phyloP scores from a whole-genome alignment of 2,797 vertebrate species.

The Gorsachius magnificus region DNA sequence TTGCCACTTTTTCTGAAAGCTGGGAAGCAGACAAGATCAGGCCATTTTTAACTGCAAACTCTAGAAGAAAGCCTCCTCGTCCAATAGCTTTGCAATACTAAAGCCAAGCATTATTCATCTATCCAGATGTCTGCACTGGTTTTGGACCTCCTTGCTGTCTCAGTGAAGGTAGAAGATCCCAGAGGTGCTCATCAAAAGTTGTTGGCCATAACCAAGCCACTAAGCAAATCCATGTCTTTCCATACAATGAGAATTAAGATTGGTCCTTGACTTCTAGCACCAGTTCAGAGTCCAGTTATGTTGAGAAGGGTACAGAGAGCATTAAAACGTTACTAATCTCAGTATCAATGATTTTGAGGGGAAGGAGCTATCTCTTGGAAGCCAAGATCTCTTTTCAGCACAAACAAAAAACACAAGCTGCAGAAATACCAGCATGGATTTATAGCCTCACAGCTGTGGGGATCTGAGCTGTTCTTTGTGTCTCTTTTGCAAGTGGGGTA shows the following conservation, averaged over 20 bases:
- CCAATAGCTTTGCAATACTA: not conserved
- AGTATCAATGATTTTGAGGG: not conserved
- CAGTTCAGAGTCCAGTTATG: not conserved
- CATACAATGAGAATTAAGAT: not conserved
- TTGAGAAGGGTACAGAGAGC: not conserved
- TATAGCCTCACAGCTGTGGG: not conserved
- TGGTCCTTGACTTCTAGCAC: not conserved
- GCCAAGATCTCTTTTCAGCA: not conserved
- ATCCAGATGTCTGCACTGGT: accelerated
- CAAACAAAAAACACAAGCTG: not conserved
- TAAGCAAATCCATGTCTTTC: not conserved
- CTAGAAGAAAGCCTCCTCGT: not conserved
- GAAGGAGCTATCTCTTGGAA: not conserved
- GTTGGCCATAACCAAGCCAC: not conserved
- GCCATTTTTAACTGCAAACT: not conserved
- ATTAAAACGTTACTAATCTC: not conserved
- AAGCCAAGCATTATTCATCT: not conserved
- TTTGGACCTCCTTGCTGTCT: not conserved
- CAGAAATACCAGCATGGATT: not conserved
- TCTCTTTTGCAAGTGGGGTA: not conserved
- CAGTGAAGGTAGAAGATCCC: not conserved
- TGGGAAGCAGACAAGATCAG: not conserved
- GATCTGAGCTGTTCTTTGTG: not conserved
- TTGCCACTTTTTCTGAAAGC: not conserved
- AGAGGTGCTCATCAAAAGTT: not conserved